Conservation (phyloP, 2,797 vertebrate species). For the Sebastes kiyomatsui region DNA sequence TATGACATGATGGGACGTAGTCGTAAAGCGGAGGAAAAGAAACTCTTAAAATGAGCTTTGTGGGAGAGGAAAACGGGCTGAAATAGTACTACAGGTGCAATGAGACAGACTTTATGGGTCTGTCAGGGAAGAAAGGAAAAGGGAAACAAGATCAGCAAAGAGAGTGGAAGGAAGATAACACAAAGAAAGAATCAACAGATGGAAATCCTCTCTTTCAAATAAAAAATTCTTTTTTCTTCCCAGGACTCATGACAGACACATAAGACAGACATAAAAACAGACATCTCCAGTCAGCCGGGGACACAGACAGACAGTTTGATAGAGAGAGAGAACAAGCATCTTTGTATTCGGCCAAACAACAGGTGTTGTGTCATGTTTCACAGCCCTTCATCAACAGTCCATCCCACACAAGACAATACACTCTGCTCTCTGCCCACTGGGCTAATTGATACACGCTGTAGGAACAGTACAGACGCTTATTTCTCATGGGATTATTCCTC, state of each 20-base stretch:
- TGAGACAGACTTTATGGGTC: not conserved
- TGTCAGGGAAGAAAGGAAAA: not conserved
- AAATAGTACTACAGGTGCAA: not conserved
- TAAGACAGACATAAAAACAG: not conserved
- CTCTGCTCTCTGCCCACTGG: constrained; percentile 41
- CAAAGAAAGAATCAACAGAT: constrained; percentile 19
- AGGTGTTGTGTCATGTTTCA: constrained; percentile 77
- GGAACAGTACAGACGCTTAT: constrained; percentile 34
- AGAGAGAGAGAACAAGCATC: constrained; percentile 55
- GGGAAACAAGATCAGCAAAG: not conserved
- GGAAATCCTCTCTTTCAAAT: constrained; percentile 18
- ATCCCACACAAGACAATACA: constrained; percentile 63
- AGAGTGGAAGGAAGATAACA: not conserved
- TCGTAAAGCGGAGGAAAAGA: not conserved
- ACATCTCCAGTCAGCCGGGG: constrained; percentile 11
- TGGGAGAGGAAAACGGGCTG: not conserved
- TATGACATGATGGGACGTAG: constrained; percentile 25
- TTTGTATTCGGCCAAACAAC: constrained; percentile 65
- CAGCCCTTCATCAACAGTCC: constrained; percentile 53
- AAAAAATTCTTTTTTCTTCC: not conserved
- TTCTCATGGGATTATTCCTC: constrained; percentile 58
- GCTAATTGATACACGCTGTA: constrained; percentile 65
- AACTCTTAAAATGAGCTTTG: not conserved
- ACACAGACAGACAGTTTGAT: constrained; percentile 26
- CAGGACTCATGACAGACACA: not conserved